Evolutionary conservation across 2,797 vertebrate genomes (phyloP).

Genomic region (Kryptopterus vitreolus): DNA sequence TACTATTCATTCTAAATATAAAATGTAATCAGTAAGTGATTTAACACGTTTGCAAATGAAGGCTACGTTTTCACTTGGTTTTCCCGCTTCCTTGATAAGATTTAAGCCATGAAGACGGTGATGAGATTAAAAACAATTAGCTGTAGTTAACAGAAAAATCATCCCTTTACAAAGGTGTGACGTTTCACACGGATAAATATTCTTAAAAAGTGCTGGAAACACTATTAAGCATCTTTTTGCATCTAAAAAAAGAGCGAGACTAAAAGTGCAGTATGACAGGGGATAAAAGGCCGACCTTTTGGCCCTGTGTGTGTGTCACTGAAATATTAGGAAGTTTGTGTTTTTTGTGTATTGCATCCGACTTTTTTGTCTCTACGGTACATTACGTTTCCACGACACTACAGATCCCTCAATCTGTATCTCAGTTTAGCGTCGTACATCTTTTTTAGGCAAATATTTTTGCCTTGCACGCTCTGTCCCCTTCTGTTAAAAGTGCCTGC

Average conservation of each 20-base stretch:
- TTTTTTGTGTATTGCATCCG: neutral
- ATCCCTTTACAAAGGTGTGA: too few relatives aligned
- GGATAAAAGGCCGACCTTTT: neutral
- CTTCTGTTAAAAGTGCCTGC: neutral
- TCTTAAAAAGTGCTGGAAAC: neutral
- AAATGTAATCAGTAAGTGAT: neutral
- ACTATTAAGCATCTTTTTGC: neutral
- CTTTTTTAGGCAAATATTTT: too few relatives aligned
- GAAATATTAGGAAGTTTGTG: neutral
- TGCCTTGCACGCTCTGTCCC: neutral
- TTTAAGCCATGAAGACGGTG: too few relatives aligned
- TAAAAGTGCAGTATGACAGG: too few relatives aligned
- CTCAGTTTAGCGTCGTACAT: too few relatives aligned
- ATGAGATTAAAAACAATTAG: too few relatives aligned
- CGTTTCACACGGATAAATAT: neutral
- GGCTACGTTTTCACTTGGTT: neutral
- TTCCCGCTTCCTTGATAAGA: neutral
- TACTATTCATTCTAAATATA: neutral
- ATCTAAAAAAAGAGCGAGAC: too few relatives aligned
- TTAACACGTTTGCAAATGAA: too few relatives aligned
- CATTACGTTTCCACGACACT: neutral
- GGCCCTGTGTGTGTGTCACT: neutral
- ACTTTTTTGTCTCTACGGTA: neutral
- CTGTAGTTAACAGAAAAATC: too few relatives aligned
- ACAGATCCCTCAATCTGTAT: neutral